Conservation (phyloP, 2,113 vertebrate genomes). For the Lycocorax pyrrhopterus region DNA sequence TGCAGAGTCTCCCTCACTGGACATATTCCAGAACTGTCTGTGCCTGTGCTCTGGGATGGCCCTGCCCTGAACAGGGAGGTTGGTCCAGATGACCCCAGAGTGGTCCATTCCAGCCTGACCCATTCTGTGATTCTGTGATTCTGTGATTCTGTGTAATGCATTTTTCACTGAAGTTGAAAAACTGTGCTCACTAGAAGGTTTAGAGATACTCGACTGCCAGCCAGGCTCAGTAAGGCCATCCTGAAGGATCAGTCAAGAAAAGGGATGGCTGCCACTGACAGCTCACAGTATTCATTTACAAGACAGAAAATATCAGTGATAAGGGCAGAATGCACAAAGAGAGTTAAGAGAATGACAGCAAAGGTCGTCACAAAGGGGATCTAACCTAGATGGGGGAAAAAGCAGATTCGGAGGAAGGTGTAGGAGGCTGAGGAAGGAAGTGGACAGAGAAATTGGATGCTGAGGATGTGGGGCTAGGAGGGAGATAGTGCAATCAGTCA, state of each 20-base stretch:
- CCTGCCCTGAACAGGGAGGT: not conserved
- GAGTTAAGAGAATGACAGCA: not conserved
- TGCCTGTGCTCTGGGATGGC: not conserved
- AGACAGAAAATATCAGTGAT: not conserved
- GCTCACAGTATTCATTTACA: not conserved
- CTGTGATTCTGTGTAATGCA: not conserved
- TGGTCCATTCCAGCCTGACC: not conserved
- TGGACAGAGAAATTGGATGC: not conserved
- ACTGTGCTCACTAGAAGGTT: not conserved
- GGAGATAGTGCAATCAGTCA: not conserved
- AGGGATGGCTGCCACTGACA: not conserved
- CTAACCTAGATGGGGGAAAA: not conserved
- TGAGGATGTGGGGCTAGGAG: not conserved
- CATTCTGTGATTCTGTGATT: not conserved
- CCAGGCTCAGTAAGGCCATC: not conserved
- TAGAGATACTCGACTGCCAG: not conserved
- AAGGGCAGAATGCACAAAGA: not conserved
- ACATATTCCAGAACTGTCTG: not conserved
- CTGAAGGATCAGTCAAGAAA: not conserved
- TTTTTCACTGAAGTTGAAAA: not conserved
- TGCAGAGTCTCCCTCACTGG: not conserved
- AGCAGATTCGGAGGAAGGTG: not conserved
- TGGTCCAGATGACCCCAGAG: not conserved
- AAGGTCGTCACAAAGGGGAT: not conserved
- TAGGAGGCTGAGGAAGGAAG: not conserved